phyloP scores from a whole-genome alignment of 2,888 invertebrate genomes.

The Limulus polyphemus region DNA sequence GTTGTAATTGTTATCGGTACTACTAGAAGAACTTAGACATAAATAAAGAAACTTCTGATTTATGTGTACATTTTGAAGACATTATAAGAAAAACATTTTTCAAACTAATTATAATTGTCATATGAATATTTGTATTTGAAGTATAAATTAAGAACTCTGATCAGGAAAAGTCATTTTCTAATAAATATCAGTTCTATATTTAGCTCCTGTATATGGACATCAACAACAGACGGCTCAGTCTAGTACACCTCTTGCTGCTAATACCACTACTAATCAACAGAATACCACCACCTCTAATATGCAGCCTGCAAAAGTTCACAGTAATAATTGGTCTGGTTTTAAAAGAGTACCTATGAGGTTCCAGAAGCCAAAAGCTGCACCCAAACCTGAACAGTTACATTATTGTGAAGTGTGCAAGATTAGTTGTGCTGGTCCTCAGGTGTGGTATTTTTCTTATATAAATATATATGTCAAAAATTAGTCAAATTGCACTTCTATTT shows the following conservation, averaged over 20 bases:
- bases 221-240: constrained; percentile 39
- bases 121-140: no score
- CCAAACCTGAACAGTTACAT: constrained; percentile 83
- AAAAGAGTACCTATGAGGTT: constrained; percentile 38
- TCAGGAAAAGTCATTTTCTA: no score
- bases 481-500: no score
- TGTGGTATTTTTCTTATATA: constrained; percentile 30
- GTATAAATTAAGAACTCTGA: no score
- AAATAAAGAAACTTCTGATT: no score
- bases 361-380: constrained; percentile 62
- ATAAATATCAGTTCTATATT: no score
- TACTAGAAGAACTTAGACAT: no score
- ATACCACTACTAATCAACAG: constrained; percentile 23
- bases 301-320: constrained; percentile 15
- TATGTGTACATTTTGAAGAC: no score
- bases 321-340: constrained; percentile 24
- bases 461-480: not conserved
- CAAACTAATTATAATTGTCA: no score
- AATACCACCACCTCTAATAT: constrained; percentile 25
- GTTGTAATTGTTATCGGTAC: no score
- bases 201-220: constrained; percentile 81
- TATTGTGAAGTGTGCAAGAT: constrained; percentile 99
- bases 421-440: constrained; percentile 87
- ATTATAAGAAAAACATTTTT: no score
- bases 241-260: constrained; percentile 25